These are phyloP conservation scores for Macrotis lagotis DNA, from an alignment of 2,113 vertebrate genomes.

Conservation along the genomic window DNA sequence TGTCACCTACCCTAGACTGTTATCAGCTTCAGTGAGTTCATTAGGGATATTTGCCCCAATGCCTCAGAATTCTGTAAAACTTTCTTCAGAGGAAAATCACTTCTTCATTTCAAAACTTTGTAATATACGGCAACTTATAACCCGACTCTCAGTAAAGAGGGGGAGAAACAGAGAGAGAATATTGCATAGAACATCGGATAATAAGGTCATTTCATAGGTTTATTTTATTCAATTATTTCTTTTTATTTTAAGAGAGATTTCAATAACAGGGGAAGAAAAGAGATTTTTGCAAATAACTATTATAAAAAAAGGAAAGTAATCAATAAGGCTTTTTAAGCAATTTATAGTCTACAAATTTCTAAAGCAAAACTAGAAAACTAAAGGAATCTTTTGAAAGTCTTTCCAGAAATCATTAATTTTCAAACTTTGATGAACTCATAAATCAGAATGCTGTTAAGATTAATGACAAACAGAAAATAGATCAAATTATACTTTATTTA, in stretches of 20 bases:
- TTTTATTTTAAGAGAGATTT: background rate
- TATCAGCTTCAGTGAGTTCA: conserved; percentile 7
- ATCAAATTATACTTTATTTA: conserved; percentile 35
- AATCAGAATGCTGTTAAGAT: conserved; percentile 37
- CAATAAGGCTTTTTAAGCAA: background rate
- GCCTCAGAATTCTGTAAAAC: background rate
- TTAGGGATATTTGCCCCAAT: background rate
- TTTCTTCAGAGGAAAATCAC: conserved; percentile 30
- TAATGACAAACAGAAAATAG: conserved; percentile 38
- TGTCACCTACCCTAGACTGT: background rate
- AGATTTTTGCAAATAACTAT: background rate
- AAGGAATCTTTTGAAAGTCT: background rate
- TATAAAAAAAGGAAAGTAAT: background rate
- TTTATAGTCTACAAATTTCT: background rate
- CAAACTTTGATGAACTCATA: background rate
- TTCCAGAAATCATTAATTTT: conserved; percentile 25
- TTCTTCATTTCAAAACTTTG: conserved; percentile 28
- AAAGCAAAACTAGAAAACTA: conserved; percentile 33
- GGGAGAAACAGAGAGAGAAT: background rate
- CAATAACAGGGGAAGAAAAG: background rate
- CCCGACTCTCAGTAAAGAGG: background rate
- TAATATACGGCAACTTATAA: background rate
- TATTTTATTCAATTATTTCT: background rate
- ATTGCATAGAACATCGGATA: background rate
- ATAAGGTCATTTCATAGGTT: background rate